Conservation (phyloP, 2,113 vertebrate genomes). For the Nyctibius bracteatus region DNA sequence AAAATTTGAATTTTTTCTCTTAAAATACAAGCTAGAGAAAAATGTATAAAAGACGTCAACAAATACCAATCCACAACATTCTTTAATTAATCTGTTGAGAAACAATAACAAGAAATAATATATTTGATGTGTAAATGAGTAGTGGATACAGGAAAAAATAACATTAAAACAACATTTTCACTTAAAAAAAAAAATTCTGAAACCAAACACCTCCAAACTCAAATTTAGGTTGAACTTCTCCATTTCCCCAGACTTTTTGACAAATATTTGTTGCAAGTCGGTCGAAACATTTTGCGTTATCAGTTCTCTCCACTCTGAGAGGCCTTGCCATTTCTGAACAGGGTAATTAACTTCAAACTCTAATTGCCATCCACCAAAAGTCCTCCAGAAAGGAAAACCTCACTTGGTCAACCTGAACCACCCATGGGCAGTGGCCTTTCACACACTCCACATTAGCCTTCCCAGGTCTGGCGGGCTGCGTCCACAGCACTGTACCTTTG, state of each 20-base stretch:
- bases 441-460: not conserved
- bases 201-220: not conserved
- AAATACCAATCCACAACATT: not conserved
- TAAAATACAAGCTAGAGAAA: not conserved
- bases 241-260: not conserved
- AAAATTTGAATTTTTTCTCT: not conserved
- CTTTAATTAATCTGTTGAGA: not conserved
- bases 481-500: not conserved
- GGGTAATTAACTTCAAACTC: not conserved
- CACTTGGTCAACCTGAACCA: not conserved
- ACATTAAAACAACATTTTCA: not conserved
- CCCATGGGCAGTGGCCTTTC: not conserved
- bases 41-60: not conserved
- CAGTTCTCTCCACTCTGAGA: not conserved
- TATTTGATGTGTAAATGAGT: not conserved
- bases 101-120: not conserved
- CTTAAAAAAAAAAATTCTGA: not conserved
- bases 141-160: not conserved
- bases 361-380: not conserved
- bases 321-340: not conserved
- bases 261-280: not conserved
- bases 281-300: not conserved
- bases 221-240: not conserved
- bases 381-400: not conserved
- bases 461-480: accelerated